phyloP scores from a whole-genome alignment of 2,797 vertebrate species.

The Siniperca undulata region DNA sequence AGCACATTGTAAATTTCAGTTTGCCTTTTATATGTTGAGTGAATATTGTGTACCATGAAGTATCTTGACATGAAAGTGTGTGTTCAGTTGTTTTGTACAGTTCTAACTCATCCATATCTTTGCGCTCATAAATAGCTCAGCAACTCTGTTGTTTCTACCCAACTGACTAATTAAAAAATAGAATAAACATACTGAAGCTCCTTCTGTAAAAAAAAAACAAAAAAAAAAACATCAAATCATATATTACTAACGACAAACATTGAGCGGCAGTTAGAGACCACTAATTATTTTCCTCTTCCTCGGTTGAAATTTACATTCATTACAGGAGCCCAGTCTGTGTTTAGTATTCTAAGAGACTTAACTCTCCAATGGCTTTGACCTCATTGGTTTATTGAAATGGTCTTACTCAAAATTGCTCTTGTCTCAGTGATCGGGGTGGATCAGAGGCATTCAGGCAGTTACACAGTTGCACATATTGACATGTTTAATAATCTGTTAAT shows the following conservation, averaged over 20 bases:
- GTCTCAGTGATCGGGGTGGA: background rate
- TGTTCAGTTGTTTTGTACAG: slow-evolving; percentile 34
- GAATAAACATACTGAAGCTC: slow-evolving; percentile 35
- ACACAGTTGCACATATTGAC: background rate
- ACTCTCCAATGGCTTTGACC: background rate
- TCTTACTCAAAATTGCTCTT: background rate
- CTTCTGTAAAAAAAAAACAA: background rate
- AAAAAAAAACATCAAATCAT: background rate
- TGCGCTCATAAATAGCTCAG: background rate
- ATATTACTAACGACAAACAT: background rate
- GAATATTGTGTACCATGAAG: slow-evolving; percentile 1
- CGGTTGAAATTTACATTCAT: background rate
- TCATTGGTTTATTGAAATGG: background rate
- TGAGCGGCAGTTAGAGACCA: background rate
- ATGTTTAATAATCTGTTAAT: background rate
- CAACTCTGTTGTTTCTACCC: background rate
- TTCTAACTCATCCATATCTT: slow-evolving; percentile 18
- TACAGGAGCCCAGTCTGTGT: background rate
- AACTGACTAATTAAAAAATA: slow-evolving; percentile 8
- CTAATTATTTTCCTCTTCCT: background rate
- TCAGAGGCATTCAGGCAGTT: background rate
- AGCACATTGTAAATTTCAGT: slow-evolving; percentile 53
- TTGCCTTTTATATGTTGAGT: slow-evolving; percentile 41
- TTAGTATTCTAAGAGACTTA: background rate
- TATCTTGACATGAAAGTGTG: slow-evolving; percentile 1